Conservation (phyloP, 2,113 vertebrate species). For the Sphaerodactylus townsendi region DNA sequence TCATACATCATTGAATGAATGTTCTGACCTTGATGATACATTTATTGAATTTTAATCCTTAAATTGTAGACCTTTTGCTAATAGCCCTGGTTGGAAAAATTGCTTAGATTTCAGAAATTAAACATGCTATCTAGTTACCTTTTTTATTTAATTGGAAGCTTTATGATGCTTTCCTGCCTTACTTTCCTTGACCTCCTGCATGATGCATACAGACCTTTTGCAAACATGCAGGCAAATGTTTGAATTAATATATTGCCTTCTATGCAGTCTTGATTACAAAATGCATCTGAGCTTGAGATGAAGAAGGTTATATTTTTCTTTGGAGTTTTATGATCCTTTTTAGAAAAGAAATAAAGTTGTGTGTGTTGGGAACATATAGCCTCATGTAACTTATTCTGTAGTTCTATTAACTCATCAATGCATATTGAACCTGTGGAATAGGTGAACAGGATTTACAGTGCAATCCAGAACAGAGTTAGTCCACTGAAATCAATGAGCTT, state of each 20-base stretch:
- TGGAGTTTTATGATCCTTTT: neutral
- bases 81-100: neutral
- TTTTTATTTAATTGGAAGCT: neutral
- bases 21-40: neutral
- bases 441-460: too few relatives aligned
- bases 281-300: conserved; percentile 5
- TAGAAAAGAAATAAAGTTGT: neutral
- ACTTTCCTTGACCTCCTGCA: neutral
- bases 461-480: too few relatives aligned
- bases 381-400: too few relatives aligned
- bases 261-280: neutral
- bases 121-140: neutral
- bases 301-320: neutral
- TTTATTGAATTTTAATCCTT: neutral
- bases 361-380: neutral
- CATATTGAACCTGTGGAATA: too few relatives aligned
- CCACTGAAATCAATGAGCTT: too few relatives aligned
- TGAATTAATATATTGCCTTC: neutral
- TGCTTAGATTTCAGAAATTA: neutral
- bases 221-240: neutral
- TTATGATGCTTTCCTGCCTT: neutral
- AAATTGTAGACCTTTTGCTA: conserved; percentile 26
- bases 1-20: neutral
- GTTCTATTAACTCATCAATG: too few relatives aligned
- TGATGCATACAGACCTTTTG: neutral